Evolutionary conservation across 1,140 invertebrate genomes (phyloP).

Genomic region (Mactra quadrangularis): DNA sequence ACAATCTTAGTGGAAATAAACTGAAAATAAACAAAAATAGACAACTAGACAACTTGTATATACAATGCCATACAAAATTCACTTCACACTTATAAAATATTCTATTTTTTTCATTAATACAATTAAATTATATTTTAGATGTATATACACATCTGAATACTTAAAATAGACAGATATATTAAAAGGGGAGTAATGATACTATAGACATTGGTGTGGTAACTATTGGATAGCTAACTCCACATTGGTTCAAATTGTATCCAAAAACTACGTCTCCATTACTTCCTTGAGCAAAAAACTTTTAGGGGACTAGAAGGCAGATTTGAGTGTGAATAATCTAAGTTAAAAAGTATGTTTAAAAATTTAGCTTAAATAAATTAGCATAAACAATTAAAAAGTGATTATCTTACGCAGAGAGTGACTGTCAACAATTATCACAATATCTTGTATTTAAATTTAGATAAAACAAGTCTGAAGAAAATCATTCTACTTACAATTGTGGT

Average conservation of each 20-base stretch:
- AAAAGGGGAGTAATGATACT: background rate
- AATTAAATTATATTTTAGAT: background rate
- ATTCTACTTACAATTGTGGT: conserved; percentile 77
- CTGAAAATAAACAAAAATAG: conserved; percentile 48
- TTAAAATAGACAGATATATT: background rate
- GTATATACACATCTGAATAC: background rate
- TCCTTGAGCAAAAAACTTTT: no score
- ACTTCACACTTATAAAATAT: background rate
- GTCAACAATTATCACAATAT: no score
- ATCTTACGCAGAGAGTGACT: no score
- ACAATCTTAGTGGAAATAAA: conserved; percentile 62
- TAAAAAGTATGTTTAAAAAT: background rate
- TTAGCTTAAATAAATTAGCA: no score
- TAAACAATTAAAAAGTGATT: no score
- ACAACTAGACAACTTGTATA: background rate
- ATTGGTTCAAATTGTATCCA: no score
- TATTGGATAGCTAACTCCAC: no score
- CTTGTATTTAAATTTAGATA: background rate
- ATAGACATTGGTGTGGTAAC: no score
- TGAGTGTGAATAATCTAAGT: background rate
- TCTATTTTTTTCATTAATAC: background rate
- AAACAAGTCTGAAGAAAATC: background rate
- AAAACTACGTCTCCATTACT: no score
- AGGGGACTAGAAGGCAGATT: no score
- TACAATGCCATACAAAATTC: no score